Evolutionary conservation across 37 sponge, comb jelly and placozoan species (phyloP), one percentile per base, ranked within the genome.

Genomic region (Hormiphora californensis): DNA sequence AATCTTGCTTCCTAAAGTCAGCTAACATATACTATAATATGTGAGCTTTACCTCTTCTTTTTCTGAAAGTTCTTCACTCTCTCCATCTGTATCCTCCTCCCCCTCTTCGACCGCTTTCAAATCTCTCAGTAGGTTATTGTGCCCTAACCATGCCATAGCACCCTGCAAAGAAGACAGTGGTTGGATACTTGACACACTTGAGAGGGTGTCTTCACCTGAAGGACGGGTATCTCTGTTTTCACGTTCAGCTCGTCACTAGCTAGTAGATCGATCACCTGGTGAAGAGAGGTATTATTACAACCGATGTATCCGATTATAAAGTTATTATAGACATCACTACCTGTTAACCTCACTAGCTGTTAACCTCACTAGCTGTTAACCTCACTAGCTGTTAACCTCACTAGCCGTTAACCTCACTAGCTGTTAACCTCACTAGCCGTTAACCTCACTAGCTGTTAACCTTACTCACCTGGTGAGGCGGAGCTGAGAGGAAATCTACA

Each of bases 241-340:
- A 73, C 81, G 25, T 73, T 73, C 23, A 73, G 81, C 19, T 73
- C 81, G 43, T 73, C 81, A 40, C 81, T 73, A n/a, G 44, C 41
- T 3, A 73, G 81, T 23, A 73, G 44, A 19, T 73, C 81, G 23
- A 73, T 73, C 1, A 46, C 81, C 43, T 73, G 81, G 32, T n/a
- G n/a, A n/a, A n/a, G n/a, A n/a, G n/a, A n/a, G n/a, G n/a, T n/a
- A n/a, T n/a, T n/a, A n/a, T n/a, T n/a, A n/a, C n/a, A n/a, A n/a
- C n/a, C n/a, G n/a, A n/a, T n/a, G n/a, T n/a, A n/a, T n/a, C n/a
- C n/a, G n/a, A n/a, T n/a, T n/a, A n/a, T n/a, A n/a, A n/a, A n/a
- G n/a, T n/a, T n/a, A n/a, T n/a, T n/a, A n/a, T n/a, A n/a, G n/a
- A n/a, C n/a, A n/a, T n/a, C n/a, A n/a, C n/a, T n/a, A n/a, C n/a